Conservation (phyloP, 2,113 vertebrate genomes). For the Rhinichthys klamathensis region DNA sequence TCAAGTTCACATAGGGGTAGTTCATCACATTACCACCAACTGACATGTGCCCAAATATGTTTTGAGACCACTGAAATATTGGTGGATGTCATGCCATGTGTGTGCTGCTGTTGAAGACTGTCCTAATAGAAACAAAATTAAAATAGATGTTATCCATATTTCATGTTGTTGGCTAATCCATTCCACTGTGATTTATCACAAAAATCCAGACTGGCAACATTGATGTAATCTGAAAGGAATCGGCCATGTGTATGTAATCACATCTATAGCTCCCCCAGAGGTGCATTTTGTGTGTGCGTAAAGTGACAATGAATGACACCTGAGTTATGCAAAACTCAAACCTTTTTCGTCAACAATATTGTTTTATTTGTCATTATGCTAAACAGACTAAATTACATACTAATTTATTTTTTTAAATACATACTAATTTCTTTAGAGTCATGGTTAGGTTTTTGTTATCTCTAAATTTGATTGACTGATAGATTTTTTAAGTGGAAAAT, state of each 20-base stretch:
- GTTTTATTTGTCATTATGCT: conserved; percentile 8
- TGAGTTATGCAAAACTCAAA: background rate
- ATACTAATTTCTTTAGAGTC: too few species aligned
- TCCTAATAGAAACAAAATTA: background rate
- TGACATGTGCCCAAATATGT: background rate
- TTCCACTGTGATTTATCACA: conserved; percentile 18
- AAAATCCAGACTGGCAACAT: conserved; percentile 3
- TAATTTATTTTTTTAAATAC: background rate
- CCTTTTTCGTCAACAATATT: background rate
- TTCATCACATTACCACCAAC: background rate
- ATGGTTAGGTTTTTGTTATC: too few species aligned
- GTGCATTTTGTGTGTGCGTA: conserved; percentile 12
- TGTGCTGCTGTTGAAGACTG: background rate
- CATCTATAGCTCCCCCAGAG: conserved; percentile 15
- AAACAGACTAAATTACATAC: background rate
- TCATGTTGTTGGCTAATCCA: background rate
- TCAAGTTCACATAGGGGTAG: background rate
- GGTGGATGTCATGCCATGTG: background rate
- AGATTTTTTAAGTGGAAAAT: too few species aligned
- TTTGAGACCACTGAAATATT: background rate
- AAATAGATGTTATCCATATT: background rate
- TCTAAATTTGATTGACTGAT: too few species aligned
- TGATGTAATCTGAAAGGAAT: conserved; percentile 29
- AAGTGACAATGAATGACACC: conserved; percentile 2
- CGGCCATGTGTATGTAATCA: conserved; percentile 42